A percentile compares a stretch with the other conserved stretches of the same genome.
These are phyloP conservation scores for Andrena dorsata DNA, from an alignment of 2,888 invertebrate genomes.

Conservation along the genomic window DNA sequence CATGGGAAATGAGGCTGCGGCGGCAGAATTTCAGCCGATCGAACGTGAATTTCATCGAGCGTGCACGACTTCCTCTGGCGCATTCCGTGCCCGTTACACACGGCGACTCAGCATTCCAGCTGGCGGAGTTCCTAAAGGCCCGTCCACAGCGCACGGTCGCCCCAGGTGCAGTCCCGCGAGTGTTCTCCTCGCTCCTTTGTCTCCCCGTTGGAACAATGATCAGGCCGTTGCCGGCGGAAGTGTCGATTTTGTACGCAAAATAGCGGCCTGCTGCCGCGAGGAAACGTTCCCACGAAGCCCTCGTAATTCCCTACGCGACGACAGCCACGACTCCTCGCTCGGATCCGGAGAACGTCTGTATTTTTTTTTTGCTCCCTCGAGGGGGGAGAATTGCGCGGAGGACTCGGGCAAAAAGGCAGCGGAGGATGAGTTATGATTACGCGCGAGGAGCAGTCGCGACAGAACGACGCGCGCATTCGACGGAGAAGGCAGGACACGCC, in stretches of 20 bases:
- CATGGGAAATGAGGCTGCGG: slow-evolving; percentile 49
- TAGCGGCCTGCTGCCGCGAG: slow-evolving; percentile 46
- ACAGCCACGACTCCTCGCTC: not conserved
- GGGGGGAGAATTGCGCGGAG: not conserved
- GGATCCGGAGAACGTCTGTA: no score
- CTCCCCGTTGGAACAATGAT: slow-evolving; percentile 47
- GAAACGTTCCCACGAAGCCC: slow-evolving; percentile 56
- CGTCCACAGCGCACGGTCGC: slow-evolving; percentile 26
- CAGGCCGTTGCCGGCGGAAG: slow-evolving; percentile 53
- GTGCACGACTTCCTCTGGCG: slow-evolving; percentile 56
- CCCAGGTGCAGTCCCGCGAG: not conserved
- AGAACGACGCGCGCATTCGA: not conserved
- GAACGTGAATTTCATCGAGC: slow-evolving; percentile 60
- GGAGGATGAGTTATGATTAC: not conserved
- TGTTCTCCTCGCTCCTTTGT: slow-evolving; percentile 41
- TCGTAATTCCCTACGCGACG: slow-evolving; percentile 42
- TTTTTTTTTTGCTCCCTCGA: no score
- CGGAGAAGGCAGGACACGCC: not conserved
- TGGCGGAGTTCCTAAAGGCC: slow-evolving; percentile 53
- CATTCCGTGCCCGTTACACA: slow-evolving; percentile 72
- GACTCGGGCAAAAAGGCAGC: not conserved
- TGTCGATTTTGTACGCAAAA: slow-evolving; percentile 68
- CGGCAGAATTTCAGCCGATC: slow-evolving; percentile 64
- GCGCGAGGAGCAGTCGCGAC: not conserved
- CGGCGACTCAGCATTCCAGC: slow-evolving; percentile 65